A percentile compares a stretch with the other conserved stretches of the same genome.
Evolutionary conservation across 1,140 invertebrate genomes (phyloP).

Genomic region (Callitettix versicolor): DNA sequence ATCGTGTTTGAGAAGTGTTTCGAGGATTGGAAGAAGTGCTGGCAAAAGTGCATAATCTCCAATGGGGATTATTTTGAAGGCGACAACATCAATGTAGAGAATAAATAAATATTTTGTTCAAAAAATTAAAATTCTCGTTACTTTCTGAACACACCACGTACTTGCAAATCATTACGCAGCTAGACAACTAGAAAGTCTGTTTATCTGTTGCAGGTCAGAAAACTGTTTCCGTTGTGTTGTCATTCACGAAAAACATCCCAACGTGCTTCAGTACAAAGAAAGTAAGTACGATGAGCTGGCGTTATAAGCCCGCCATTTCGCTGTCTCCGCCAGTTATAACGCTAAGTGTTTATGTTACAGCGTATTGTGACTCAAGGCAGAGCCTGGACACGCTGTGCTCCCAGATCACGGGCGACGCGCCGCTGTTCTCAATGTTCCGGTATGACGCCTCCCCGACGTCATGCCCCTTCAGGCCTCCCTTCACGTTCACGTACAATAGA

Average conservation of each 20-base stretch:
- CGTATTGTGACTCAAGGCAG: conserved; percentile 18
- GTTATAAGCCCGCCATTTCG: not conserved
- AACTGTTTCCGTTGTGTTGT: conserved; percentile 79
- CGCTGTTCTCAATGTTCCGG: conserved; percentile 79
- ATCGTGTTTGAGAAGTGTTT: too few relatives aligned
- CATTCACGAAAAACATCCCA: conserved; percentile 83
- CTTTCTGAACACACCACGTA: too few relatives aligned
- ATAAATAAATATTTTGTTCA: too few relatives aligned
- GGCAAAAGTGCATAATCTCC: too few relatives aligned
- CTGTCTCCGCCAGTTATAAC: conserved; percentile 8
- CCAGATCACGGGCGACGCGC: conserved; percentile 75
- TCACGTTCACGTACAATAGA: conserved; percentile 73
- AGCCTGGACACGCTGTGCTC: conserved; percentile 65
- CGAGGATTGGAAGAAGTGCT: too few relatives aligned
- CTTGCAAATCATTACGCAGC: too few relatives aligned
- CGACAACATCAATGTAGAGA: too few relatives aligned
- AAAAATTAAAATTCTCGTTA: too few relatives aligned
- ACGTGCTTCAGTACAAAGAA: conserved; percentile 92
- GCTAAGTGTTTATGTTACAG: conserved; percentile 15
- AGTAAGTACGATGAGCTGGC: conserved; percentile 76
- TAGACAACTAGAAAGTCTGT: too few relatives aligned
- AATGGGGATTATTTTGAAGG: too few relatives aligned
- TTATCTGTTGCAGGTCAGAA: conserved; percentile 37
- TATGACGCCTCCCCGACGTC: conserved; percentile 67
- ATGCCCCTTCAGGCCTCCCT: conserved; percentile 59